Base-by-base conservation (phyloP, 2,797 vertebrate genomes). In the Typhlichthys eigenmanni region DNA sequence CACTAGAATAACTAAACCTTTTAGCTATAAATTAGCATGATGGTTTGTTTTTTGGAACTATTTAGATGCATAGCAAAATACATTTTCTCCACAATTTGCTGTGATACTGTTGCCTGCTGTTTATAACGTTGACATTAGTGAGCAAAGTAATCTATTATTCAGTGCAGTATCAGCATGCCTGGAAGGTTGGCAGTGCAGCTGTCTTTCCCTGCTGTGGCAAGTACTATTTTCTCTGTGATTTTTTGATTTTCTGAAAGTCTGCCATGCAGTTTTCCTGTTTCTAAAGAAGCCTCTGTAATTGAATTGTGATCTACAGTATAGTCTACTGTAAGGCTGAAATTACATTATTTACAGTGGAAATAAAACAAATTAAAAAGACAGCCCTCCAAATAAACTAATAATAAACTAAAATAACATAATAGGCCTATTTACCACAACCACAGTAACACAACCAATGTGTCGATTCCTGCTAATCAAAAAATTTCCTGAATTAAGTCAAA, bases 21-120 rank as follows among this genome's bases (percentile, higher is more conserved):
- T 24, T 24, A 38, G 7, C 34, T 38, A 9, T 38, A 38, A 6
- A 38, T 9, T 38, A 38, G 34, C 7, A 38, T 38, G 34, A 9
- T 58, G 38, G 48, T 13, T 24, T 11, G 34, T 32, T 49, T n/a
- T 16, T 66, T 34, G 43, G 14, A 24, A 38, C 58, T 57, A 47
- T 32, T 10, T 54, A 58, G 66, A 19, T 54, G 56, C 51, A 10
- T 19, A 47, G 51, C 66, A 56, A 24, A 73, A 46, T 47, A 58
- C 47, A 46, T 51, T 51, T 45, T 43, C n/a, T 13, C 47, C 4
- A 53, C 34, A 4, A 57, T 52, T 45, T 55, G 1, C n/a, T 10
- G 10, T 38, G 38, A 60, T 16, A 52, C 48, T 6, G 38, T 43
- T 38, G 29, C 51, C 47, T 64, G 29, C 34, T 38, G 34, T 38